Conservation (phyloP, 2,113 vertebrate genomes). For the Xerus inauris region DNA sequence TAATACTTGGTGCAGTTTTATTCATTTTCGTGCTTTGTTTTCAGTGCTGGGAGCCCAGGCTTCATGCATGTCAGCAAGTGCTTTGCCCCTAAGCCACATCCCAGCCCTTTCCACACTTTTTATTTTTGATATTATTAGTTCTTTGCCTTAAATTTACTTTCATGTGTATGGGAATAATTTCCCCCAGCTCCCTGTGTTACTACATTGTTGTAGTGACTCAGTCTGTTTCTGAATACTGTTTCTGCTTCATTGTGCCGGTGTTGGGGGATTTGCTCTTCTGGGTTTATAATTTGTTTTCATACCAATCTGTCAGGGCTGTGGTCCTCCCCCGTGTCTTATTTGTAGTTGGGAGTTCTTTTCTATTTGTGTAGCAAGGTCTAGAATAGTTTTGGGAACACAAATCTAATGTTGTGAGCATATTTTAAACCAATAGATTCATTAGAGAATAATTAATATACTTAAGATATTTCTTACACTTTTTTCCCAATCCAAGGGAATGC, state of each 20-base stretch:
- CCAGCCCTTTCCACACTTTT: not conserved
- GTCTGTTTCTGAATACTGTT: not conserved
- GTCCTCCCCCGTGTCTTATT: not conserved
- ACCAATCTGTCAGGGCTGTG: not conserved
- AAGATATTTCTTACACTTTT: constrained; percentile 29
- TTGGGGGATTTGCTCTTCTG: not conserved
- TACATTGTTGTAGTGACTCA: not conserved
- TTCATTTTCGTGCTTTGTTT: not conserved
- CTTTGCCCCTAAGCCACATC: too few relatives aligned
- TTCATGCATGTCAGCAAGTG: not conserved
- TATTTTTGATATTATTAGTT: not conserved
- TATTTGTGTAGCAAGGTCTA: not conserved
- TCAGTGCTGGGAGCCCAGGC: not conserved
- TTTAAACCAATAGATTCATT: not conserved
- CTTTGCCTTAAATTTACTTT: constrained; percentile 36
- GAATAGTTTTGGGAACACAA: constrained; percentile 9
- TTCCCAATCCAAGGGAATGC: not conserved
- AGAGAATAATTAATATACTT: not conserved
- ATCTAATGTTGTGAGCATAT: not conserved
- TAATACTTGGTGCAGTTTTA: not conserved
- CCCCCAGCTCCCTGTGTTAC: not conserved
- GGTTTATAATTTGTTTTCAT: constrained; percentile 9
- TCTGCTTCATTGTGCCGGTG: not conserved
- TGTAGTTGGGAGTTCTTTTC: not conserved
- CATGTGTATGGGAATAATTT: not conserved